A percentile compares a stretch with the other conserved stretches of the same genome.
These are phyloP conservation scores for Lemur catta DNA, from an alignment of 2,797 vertebrate genomes.

Conservation along the genomic window DNA sequence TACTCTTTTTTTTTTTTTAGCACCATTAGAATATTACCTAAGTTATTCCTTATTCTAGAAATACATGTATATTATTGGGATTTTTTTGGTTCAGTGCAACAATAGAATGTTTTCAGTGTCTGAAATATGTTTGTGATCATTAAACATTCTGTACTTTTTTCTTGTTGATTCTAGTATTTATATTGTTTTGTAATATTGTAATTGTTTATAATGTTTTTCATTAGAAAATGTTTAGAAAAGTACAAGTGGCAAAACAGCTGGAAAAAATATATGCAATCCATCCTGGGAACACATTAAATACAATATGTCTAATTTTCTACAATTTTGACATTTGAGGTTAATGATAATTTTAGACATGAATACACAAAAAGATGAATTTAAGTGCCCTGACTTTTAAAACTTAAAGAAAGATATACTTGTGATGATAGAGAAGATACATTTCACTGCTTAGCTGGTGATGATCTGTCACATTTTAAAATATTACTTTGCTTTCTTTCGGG, in stretches of 20 bases:
- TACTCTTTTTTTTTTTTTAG: not conserved
- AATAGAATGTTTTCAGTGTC: not conserved
- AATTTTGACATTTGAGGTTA: slow-evolving; percentile 28
- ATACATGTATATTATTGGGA: not conserved
- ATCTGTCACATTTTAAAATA: not conserved
- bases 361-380: not conserved
- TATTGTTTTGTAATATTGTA: not conserved
- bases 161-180: not conserved
- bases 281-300: not conserved
- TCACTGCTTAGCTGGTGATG: not conserved
- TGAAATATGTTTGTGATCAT: not conserved
- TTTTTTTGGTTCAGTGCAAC: not conserved
- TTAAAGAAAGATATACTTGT: slow-evolving; percentile 10
- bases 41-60: slow-evolving; percentile 36
- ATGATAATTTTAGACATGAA: not conserved
- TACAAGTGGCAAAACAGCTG: not conserved
- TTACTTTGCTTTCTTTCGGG: not conserved
- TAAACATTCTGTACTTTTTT: not conserved
- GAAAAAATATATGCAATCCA: not conserved
- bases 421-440: not conserved
- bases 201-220: slow-evolving; percentile 38
- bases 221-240: slow-evolving; percentile 22
- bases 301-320: slow-evolving; percentile 30
- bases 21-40: not conserved
- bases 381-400: slow-evolving; percentile 18